Evolutionary conservation across 2,888 invertebrate genomes (phyloP).

Genomic region (Pachliopta kotzebuea): DNA sequence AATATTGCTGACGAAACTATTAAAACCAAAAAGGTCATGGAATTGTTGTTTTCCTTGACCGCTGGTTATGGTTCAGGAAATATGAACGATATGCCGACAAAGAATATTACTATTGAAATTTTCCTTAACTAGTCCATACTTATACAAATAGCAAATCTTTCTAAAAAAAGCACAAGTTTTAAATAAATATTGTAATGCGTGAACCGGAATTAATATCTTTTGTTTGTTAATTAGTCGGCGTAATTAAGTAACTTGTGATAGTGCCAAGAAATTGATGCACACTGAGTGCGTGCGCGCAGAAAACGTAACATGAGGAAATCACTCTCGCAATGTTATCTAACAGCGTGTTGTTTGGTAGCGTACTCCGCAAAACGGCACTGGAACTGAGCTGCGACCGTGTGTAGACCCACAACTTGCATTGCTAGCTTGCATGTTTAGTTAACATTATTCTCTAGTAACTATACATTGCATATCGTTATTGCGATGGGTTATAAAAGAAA

Average conservation of each 20-base stretch:
- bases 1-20: slow-evolving; percentile 66
- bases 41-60: slow-evolving; percentile 73
- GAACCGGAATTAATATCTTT: slow-evolving; percentile 30
- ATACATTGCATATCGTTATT: slow-evolving; percentile 4
- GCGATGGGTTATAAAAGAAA: background rate
- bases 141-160: background rate
- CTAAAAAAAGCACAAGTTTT: background rate
- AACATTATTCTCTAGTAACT: slow-evolving; percentile 5
- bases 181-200: background rate
- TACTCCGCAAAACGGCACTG: slow-evolving; percentile 5
- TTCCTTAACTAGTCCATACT: slow-evolving; percentile 31
- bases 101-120: slow-evolving; percentile 38
- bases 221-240: slow-evolving; percentile 37
- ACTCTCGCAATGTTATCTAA: slow-evolving; percentile 62
- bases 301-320: slow-evolving; percentile 66
- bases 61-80: slow-evolving; percentile 57
- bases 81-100: slow-evolving; percentile 38
- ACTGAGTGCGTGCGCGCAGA: slow-evolving; percentile 41
- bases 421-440: slow-evolving; percentile 16
- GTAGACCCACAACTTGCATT: slow-evolving; percentile 1
- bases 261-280: slow-evolving; percentile 41
- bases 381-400: background rate
- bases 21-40: slow-evolving; percentile 68
- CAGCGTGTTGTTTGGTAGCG: slow-evolving; percentile 36
- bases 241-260: slow-evolving; percentile 42